Conservation (phyloP, 2,888 invertebrate genomes). For the Hedya salicella region DNA sequence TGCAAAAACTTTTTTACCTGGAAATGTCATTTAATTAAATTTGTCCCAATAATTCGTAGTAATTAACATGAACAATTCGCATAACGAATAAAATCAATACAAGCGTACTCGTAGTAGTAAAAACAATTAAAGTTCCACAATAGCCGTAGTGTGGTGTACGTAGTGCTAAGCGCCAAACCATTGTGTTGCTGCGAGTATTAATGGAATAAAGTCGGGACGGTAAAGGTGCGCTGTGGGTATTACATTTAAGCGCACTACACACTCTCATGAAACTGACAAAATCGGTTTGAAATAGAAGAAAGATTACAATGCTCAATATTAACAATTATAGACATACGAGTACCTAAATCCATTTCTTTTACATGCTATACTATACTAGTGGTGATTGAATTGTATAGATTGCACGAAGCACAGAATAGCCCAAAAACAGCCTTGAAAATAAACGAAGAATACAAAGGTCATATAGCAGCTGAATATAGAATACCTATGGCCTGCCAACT, state of each 20-base stretch:
- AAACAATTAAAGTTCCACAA: slow-evolving; percentile 80
- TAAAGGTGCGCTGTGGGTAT: slow-evolving; percentile 42
- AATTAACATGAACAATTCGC: neutral
- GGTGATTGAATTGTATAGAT: no score
- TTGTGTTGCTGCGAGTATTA: slow-evolving; percentile 69
- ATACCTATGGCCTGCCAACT: no score
- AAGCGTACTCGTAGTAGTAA: slow-evolving; percentile 61
- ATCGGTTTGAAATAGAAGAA: neutral
- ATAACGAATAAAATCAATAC: slow-evolving; percentile 44
- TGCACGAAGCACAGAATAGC: no score
- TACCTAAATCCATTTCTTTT: no score
- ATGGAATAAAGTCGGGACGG: slow-evolving; percentile 67
- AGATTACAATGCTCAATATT: no score
- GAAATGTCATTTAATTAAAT: neutral
- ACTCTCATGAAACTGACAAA: neutral
- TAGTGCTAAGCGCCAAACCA: slow-evolving; percentile 65
- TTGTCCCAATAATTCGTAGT: neutral
- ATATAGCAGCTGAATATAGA: no score
- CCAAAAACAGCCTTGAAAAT: no score
- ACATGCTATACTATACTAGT: no score
- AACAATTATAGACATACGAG: no score
- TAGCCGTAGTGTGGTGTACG: slow-evolving; percentile 60
- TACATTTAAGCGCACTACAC: neutral
- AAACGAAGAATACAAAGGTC: no score
- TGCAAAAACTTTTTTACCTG: no score